Evolutionary conservation across 2,888 invertebrate genomes (phyloP), one percentile per base, ranked within the genome.

Genomic region (Eupelmus urozonus): DNA sequence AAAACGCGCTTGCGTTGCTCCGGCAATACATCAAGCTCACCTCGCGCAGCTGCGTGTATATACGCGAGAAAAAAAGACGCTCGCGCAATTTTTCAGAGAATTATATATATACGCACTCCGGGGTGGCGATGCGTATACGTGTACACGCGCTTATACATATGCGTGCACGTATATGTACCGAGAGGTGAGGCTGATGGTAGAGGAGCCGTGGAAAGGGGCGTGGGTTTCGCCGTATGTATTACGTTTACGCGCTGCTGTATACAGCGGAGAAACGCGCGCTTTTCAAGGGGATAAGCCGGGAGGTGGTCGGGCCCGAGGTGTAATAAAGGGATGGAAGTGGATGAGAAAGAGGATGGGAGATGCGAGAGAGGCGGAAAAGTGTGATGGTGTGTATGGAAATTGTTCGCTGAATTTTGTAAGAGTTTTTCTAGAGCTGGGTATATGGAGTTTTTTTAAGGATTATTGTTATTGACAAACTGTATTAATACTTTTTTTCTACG

Each of bases 291-390:
- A 74, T 67, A 51, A 74, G 59, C 74, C 34, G 70, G 16, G 9
- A 34, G 20, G 67, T 67, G 29, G 53, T 27, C 5, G 53, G 34
- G 34, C 34, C n/a, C 34, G 34, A 13, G 49, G 23, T 16, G 60
- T 45, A 66, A 66, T 66, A 66, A 66, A 74, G 66, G 57, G 69
- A 79, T 65, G 77, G 79, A 80, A 79, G 78, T 79, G 81, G 77
- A 74, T 82, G 83, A 81, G 82, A 83, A 78, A 80, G 84, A 82
- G 83, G n/a, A n/a, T n/a, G n/a, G n/a, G n/a, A n/a, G n/a, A n/a
- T n/a, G n/a, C n/a, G n/a, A n/a, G n/a, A n/a, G n/a, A n/a, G n/a
- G n/a, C n/a, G n/a, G n/a, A n/a, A n/a, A n/a, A n/a, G n/a, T n/a
- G n/a, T n/a, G n/a, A n/a, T n/a, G n/a, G n/a, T n/a, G n/a, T n/a